Base-by-base conservation (phyloP, 2,113 vertebrate genomes). In the Ammodramus savannarum region DNA sequence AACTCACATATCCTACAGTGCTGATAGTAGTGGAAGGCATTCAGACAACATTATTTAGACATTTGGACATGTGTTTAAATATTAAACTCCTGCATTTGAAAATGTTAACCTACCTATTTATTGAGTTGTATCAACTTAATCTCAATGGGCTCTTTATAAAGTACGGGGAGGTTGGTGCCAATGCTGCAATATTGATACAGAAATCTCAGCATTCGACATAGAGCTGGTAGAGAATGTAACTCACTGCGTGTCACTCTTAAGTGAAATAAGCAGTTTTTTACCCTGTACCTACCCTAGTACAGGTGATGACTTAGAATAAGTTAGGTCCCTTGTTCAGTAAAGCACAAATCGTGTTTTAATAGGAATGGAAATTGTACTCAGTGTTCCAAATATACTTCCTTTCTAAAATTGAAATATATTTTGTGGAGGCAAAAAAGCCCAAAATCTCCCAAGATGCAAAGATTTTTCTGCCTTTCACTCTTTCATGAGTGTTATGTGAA, bases 191-290 rank as follows among this genome's bases (percentile, higher is more conserved):
- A 2, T 13, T 83, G 39, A 19, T 94, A 43, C 49, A 62, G 52
- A 91, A 80, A 51, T 82, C 13, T 77, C 49, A 27, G 21, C 16
- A 18, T 68, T 89, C 6, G 16, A 21, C 18, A 31, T 58, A 10
- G 29, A 57, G 27, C 25, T 65, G 22, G 3, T 90, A 57, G 32
- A 44, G n/a, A 78, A 31, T 41, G 18, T 72, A 48, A 52, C 10
- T 79, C 58, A 39, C 19, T 39, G 3, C 0, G 0, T 58, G 31
- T 48, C 2, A 3, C 27, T 75, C 16, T 1, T 59, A 58, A 54
- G 18, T 48, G 44, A 76, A 48, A 58, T 46, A 67, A 57, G 6
- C 4, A 31, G 5, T 3, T 59, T 87, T 85, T 75, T 75, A 59
- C 8, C 20, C 16, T 68, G 3, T 78, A 18, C 16, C 58, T 84